These are phyloP conservation scores for Catharus bicknelli DNA, from an alignment of 2,113 vertebrate species.

Conservation along the genomic window DNA sequence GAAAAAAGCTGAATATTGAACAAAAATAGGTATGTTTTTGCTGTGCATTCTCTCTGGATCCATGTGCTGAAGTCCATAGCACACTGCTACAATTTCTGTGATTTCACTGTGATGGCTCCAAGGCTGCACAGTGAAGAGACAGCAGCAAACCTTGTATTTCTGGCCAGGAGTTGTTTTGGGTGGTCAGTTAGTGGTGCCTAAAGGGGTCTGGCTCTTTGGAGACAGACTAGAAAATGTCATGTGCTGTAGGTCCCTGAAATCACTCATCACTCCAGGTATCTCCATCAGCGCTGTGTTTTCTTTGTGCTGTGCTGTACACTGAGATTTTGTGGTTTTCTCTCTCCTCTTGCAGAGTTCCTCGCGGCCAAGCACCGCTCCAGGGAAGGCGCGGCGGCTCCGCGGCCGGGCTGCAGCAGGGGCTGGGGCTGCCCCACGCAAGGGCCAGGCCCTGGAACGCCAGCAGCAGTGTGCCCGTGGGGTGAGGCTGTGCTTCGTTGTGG, in stretches of 20 bases:
- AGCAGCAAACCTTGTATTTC: neutral
- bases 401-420: slow-evolving; percentile 54
- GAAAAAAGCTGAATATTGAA: neutral
- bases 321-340: neutral
- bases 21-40: neutral
- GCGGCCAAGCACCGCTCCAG: slow-evolving; percentile 86
- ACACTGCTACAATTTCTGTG: fast-evolving
- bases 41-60: neutral
- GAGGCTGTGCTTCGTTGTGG: slow-evolving; percentile 24
- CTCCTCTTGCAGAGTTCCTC: slow-evolving; percentile 69
- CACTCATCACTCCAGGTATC: neutral
- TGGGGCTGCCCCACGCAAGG: slow-evolving; percentile 52
- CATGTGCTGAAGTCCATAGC: neutral
- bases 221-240: neutral
- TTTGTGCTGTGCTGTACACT: neutral
- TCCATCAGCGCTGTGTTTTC: neutral
- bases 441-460: slow-evolving; percentile 47
- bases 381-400: slow-evolving; percentile 78
- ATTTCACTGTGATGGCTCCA: neutral
- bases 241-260: neutral
- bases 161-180: neutral
- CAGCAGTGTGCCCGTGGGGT: slow-evolving; percentile 71
- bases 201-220: neutral
- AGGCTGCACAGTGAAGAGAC: neutral
- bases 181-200: neutral